Evolutionary conservation across 2,888 invertebrate genomes (phyloP).

Genomic region (Liodrosophila aerea): DNA sequence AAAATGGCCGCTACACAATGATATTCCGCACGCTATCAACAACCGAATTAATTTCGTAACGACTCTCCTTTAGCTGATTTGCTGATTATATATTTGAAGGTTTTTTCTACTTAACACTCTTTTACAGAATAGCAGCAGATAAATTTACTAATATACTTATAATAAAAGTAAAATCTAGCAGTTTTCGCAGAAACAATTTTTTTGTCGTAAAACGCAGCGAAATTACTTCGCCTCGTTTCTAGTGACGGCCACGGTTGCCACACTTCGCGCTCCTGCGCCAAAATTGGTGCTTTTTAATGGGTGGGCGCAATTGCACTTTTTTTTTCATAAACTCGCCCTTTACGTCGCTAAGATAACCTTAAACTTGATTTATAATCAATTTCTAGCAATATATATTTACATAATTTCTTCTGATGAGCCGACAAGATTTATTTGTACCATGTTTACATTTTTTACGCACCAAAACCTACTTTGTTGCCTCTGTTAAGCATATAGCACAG

Average conservation of each 20-base stretch:
- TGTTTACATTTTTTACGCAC: too few species aligned
- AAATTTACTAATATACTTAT: constrained; percentile 26
- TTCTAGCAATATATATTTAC: too few species aligned
- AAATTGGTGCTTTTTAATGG: too few species aligned
- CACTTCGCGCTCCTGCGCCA: too few species aligned
- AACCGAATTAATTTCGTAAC: constrained; percentile 9
- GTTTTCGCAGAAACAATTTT: constrained; percentile 57
- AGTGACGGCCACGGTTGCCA: constrained; percentile 31
- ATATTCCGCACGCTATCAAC: constrained; percentile 41
- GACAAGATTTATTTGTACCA: too few species aligned
- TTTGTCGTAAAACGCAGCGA: constrained; percentile 51
- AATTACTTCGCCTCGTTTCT: constrained; percentile 53
- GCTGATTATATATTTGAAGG: neutral
- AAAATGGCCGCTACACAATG: constrained; percentile 69
- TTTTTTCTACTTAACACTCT: constrained; percentile 2
- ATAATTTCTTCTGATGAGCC: too few species aligned
- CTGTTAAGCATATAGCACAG: too few species aligned
- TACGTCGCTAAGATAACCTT: too few species aligned
- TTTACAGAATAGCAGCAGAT: constrained; percentile 2
- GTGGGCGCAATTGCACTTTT: too few species aligned
- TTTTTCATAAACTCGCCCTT: too few species aligned
- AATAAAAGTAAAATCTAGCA: constrained; percentile 46
- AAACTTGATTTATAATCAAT: too few species aligned
- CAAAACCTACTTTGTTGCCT: too few species aligned
- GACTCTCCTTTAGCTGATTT: constrained; percentile 11